Conservation (phyloP, 2,113 vertebrate species). For the Marmota monax region DNA sequence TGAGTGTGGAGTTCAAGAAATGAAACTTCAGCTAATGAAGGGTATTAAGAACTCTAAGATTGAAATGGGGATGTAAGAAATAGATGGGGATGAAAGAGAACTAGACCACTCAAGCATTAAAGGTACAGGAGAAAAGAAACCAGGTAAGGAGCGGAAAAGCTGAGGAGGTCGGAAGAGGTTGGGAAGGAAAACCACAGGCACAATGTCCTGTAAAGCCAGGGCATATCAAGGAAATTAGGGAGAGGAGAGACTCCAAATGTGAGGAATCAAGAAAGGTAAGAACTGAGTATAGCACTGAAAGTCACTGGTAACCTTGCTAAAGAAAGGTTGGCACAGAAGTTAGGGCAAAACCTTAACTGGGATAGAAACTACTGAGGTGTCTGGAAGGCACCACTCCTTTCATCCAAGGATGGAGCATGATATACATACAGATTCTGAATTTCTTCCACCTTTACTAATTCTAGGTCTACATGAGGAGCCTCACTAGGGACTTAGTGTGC, state of each 20-base stretch:
- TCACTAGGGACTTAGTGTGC: slow-evolving; percentile 62
- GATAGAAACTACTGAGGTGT: not conserved
- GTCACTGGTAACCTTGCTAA: not conserved
- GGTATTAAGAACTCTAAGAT: not conserved
- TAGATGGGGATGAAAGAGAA: not conserved
- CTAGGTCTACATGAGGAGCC: not conserved
- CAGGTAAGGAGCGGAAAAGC: not conserved
- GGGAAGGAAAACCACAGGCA: not conserved
- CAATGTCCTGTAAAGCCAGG: not conserved
- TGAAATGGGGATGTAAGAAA: not conserved
- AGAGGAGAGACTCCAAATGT: not conserved
- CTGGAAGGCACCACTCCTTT: not conserved
- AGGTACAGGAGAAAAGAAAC: not conserved
- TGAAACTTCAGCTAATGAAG: not conserved
- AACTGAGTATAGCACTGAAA: not conserved
- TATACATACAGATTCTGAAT: not conserved
- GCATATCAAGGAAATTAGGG: not conserved
- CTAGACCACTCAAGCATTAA: not conserved
- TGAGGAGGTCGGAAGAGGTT: not conserved
- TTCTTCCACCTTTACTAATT: slow-evolving; percentile 2
- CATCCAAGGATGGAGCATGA: not conserved
- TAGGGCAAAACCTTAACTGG: not conserved
- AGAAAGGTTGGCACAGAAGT: not conserved
- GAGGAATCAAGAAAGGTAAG: not conserved
- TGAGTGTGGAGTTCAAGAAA: not conserved